Percentiles rank a stretch among this genome's conserved stretches.
Evolutionary conservation across 1,140 invertebrate species (phyloP).

Genomic region (Pristionchus pacificus): DNA sequence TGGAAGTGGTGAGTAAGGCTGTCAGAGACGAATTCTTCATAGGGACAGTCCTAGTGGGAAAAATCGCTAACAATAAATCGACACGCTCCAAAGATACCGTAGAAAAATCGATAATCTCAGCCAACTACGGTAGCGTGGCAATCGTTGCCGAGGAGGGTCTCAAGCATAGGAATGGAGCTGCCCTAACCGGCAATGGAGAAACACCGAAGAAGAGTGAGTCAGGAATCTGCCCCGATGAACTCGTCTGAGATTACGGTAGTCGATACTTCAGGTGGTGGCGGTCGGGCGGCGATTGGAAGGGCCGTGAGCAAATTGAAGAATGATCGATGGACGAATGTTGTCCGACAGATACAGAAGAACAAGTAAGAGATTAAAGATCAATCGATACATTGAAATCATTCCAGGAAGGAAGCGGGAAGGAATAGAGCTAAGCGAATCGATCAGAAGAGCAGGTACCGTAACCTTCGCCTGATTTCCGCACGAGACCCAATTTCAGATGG

Average conservation of each 20-base stretch:
- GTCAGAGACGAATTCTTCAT: background rate
- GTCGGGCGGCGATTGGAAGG: conserved; percentile 11
- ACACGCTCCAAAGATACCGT: no score
- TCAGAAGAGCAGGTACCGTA: conserved; percentile 29
- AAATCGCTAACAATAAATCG: no score
- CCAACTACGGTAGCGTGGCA: conserved; percentile 6
- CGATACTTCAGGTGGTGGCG: background rate
- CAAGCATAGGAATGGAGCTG: background rate
- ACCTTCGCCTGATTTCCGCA: no score
- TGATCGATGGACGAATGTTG: conserved; percentile 31
- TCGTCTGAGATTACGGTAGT: background rate
- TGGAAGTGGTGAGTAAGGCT: background rate
- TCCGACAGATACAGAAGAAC: conserved; percentile 42
- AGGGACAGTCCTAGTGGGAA: background rate
- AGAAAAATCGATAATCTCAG: no score
- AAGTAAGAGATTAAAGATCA: conserved; percentile 33
- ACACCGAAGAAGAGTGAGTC: conserved; percentile 4
- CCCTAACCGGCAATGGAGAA: background rate
- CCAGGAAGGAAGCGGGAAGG: conserved; percentile 36
- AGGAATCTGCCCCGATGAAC: conserved; percentile 7
- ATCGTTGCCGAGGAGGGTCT: background rate
- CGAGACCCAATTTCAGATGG: conserved; percentile 14
- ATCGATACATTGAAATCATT: conserved; percentile 8
- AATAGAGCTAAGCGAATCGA: conserved; percentile 44
- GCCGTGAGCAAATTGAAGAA: conserved; percentile 12